Conservation (phyloP, 2,888 invertebrate genomes). For the Drosophila vallismaia region DNA sequence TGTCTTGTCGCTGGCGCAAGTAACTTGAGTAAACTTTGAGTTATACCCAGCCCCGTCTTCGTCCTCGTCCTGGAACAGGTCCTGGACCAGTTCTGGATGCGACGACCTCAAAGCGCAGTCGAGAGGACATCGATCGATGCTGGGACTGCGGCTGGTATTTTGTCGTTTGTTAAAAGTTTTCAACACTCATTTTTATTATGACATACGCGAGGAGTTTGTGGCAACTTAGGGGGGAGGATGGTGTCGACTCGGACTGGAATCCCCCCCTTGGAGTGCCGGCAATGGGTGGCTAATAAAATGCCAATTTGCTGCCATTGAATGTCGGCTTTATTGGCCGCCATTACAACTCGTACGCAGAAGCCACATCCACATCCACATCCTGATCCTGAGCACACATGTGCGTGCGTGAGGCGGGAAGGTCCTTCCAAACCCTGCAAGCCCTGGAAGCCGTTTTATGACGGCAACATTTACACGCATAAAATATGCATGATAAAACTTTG, state of each 20-base stretch:
- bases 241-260: too few relatives aligned
- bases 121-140: slow-evolving; percentile 66
- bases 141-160: slow-evolving; percentile 59
- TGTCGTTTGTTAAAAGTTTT: slow-evolving; percentile 77
- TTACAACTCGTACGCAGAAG: slow-evolving; percentile 75
- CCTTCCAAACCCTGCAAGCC: too few relatives aligned
- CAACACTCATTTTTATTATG: slow-evolving; percentile 78
- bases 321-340: slow-evolving; percentile 74
- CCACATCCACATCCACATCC: slow-evolving; percentile 31
- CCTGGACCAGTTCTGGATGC: slow-evolving; percentile 5
- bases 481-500: slow-evolving; percentile 81
- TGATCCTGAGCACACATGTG: slow-evolving; percentile 24
- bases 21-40: slow-evolving; percentile 79
- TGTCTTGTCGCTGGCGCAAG: slow-evolving; percentile 73
- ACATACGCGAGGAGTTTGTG: slow-evolving; percentile 57
- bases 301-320: slow-evolving; percentile 78
- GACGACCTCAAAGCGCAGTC: slow-evolving; percentile 67
- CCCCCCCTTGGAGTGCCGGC: neutral
- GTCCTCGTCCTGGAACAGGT: too few relatives aligned
- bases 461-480: slow-evolving; percentile 79
- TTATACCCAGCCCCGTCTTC: slow-evolving; percentile 64
- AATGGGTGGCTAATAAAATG: slow-evolving; percentile 69
- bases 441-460: slow-evolving; percentile 74
- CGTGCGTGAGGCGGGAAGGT: slow-evolving; percentile 9
- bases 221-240: slow-evolving; percentile 55